These are phyloP conservation scores for Drosophila ustulata DNA, from an alignment of 2,888 invertebrate genomes.

Conservation along the genomic window DNA sequence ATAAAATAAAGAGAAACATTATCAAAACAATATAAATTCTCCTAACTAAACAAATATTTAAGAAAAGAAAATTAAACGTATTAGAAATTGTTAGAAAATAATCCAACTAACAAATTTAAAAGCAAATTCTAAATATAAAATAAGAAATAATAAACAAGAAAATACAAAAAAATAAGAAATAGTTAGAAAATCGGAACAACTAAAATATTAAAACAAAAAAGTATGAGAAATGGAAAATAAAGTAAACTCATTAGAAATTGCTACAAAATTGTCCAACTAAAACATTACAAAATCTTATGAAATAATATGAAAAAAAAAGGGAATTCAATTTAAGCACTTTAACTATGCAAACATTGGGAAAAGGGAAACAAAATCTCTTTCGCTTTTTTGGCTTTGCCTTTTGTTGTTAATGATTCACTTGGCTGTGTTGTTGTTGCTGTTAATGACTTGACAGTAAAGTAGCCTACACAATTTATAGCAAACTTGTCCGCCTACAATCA, in stretches of 20 bases:
- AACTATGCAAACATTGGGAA: constrained; percentile 25
- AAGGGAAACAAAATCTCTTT: constrained; percentile 27
- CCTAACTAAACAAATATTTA: no score
- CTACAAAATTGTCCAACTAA: background rate
- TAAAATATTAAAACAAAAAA: no score
- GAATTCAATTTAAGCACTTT: constrained; percentile 5
- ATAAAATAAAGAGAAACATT: no score
- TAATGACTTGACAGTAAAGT: constrained; percentile 79
- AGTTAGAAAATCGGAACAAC: no score
- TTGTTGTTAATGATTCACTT: constrained; percentile 73
- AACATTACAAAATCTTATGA: background rate
- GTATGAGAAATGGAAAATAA: no score
- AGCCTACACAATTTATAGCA: constrained; percentile 78
- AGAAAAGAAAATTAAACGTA: no score
- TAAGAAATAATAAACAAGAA: no score
- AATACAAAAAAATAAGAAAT: no score
- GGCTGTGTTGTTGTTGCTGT: constrained; percentile 54
- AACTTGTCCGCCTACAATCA: constrained; percentile 79
- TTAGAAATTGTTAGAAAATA: no score
- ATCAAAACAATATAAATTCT: no score
- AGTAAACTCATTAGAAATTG: no score
- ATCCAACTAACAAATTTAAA: no score
- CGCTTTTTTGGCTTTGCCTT: constrained; percentile 38
- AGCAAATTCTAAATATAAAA: background rate
- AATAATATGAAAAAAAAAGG: background rate